Percentiles rank a stretch among this genome's conserved stretches.
Evolutionary conservation across 2,797 vertebrate genomes (phyloP).

Genomic region (Sebastes vulpes): DNA sequence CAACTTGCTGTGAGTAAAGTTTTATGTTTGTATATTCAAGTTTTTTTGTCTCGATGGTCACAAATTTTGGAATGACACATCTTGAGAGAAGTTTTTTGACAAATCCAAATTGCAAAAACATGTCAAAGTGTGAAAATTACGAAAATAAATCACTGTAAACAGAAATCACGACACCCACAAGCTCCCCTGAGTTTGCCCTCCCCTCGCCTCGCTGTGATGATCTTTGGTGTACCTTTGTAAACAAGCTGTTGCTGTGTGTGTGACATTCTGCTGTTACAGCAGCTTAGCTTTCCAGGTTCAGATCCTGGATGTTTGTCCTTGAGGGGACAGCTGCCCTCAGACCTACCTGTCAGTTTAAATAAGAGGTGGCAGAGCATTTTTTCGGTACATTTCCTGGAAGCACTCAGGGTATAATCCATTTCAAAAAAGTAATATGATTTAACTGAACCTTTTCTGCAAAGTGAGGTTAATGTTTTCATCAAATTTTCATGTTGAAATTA

Average conservation of each 20-base stretch:
- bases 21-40: slow-evolving; percentile 17
- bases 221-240: slow-evolving; percentile 54
- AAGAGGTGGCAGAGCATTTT: slow-evolving; percentile 48
- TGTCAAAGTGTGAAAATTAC: background rate
- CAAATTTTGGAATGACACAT: slow-evolving; percentile 9
- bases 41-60: slow-evolving; percentile 6
- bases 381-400: slow-evolving; percentile 36
- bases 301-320: slow-evolving; percentile 62
- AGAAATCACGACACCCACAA: background rate
- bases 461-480: background rate
- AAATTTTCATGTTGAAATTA: background rate
- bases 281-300: slow-evolving; percentile 60
- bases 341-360: slow-evolving; percentile 68
- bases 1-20: slow-evolving; percentile 55
- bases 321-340: slow-evolving; percentile 72
- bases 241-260: slow-evolving; percentile 58
- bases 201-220: slow-evolving; percentile 9
- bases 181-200: slow-evolving; percentile 10
- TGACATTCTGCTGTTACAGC: slow-evolving; percentile 62
- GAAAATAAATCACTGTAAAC: background rate
- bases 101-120: slow-evolving; percentile 8
- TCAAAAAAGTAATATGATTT: background rate
- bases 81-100: background rate
- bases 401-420: slow-evolving; percentile 23
- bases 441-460: slow-evolving; percentile 1